phyloP scores from a whole-genome alignment of 2,113 vertebrate genomes.

The Cricetomys ansorgei region DNA sequence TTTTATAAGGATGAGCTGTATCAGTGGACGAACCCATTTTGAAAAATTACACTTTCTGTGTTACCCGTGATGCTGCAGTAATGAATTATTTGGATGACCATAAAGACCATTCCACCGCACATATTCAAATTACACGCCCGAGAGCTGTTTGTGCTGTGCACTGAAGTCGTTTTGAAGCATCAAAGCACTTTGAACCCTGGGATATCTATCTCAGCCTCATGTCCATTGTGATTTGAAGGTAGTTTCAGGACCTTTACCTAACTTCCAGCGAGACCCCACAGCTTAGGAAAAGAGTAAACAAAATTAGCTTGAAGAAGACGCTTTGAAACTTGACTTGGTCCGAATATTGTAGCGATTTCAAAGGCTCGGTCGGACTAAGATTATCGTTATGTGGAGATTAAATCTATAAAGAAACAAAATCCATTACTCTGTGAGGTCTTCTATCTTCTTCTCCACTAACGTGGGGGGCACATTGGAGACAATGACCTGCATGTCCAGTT shows the following conservation, averaged over 20 bases:
- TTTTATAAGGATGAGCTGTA: not conserved
- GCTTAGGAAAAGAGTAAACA: not conserved
- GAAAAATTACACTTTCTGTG: not conserved
- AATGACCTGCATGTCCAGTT: constrained; percentile 98
- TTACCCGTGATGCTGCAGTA: not conserved
- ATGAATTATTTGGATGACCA: not conserved
- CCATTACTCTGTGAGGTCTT: constrained; percentile 94
- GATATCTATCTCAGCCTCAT: not conserved
- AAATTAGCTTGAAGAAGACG: not conserved
- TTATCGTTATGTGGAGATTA: constrained; percentile 10
- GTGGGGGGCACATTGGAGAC: constrained; percentile 96
- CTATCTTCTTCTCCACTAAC: constrained; percentile 97
- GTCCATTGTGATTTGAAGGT: not conserved
- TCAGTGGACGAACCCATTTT: not conserved
- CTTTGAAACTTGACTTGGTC: not conserved
- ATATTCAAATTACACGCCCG: not conserved
- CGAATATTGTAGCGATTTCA: not conserved
- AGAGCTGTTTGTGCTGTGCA: not conserved
- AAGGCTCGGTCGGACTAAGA: not conserved
- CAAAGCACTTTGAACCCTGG: not conserved
- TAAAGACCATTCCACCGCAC: not conserved
- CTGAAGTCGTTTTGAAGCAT: not conserved
- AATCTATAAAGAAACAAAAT: constrained; percentile 57
- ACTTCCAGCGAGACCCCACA: not conserved
- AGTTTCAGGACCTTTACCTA: not conserved